Evolutionary conservation across 2,888 invertebrate genomes (phyloP).

Genomic region (Mythimna albipuncta): DNA sequence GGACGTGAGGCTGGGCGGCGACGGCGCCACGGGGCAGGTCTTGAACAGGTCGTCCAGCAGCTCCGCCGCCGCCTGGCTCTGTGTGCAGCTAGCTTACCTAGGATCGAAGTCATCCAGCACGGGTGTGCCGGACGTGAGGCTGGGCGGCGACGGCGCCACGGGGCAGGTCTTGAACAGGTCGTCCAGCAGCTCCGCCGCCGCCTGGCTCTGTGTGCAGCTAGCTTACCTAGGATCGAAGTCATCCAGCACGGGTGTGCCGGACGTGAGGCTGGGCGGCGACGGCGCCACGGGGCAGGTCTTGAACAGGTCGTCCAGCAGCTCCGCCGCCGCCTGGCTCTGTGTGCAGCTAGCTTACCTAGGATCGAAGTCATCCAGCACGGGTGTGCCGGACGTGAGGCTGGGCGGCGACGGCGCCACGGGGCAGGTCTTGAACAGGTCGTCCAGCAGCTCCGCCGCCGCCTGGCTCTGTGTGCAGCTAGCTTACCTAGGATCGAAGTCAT

Average conservation of each 20-base stretch:
- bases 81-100: slow-evolving; percentile 67
- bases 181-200: slow-evolving; percentile 54
- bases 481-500: slow-evolving; percentile 92
- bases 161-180: slow-evolving; percentile 64
- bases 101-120: slow-evolving; percentile 91
- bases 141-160: slow-evolving; percentile 6
- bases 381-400: background rate
- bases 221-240: slow-evolving; percentile 91
- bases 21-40: slow-evolving; percentile 40
- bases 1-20: background rate
- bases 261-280: background rate
- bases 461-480: too few species aligned
- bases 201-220: too few species aligned
- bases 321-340: too few species aligned
- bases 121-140: background rate
- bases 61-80: slow-evolving; percentile 27
- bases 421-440: slow-evolving; percentile 65
- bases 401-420: slow-evolving; percentile 8
- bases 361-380: slow-evolving; percentile 90
- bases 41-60: slow-evolving; percentile 65
- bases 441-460: slow-evolving; percentile 51
- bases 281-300: slow-evolving; percentile 50
- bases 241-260: slow-evolving; percentile 71
- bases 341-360: slow-evolving; percentile 83
- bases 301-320: slow-evolving; percentile 64